Evolutionary conservation across 2,113 vertebrate genomes (phyloP).

Genomic region (Cairina moschata): DNA sequence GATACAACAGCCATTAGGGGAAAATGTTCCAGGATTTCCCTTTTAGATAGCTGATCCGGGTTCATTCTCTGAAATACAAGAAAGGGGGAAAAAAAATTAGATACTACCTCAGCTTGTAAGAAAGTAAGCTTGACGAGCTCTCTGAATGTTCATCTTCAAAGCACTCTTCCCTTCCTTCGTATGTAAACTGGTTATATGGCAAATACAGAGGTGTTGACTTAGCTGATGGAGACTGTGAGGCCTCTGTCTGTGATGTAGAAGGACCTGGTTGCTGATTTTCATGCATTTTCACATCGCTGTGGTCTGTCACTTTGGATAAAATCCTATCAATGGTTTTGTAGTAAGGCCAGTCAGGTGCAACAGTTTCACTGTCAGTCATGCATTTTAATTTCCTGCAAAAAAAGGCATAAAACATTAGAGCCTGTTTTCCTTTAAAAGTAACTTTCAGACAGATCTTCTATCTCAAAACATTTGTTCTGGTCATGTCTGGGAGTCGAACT

Average conservation of each 20-base stretch:
- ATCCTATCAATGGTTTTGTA: slow-evolving; percentile 95
- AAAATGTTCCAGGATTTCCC: background rate
- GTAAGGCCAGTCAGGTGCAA: slow-evolving; percentile 93
- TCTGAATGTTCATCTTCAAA: slow-evolving; percentile 83
- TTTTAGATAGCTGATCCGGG: fast-evolving
- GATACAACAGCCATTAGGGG: background rate
- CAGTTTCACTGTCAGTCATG: slow-evolving; percentile 81
- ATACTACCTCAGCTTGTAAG: slow-evolving; percentile 82
- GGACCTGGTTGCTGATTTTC: slow-evolving; percentile 86
- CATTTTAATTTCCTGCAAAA: slow-evolving; percentile 91
- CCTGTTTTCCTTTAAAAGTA: background rate
- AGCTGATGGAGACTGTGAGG: slow-evolving; percentile 82
- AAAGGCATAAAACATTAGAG: slow-evolving; percentile 68
- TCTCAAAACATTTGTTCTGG: background rate
- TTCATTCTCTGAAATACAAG: background rate
- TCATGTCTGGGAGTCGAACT: background rate
- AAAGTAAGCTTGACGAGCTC: slow-evolving; percentile 80
- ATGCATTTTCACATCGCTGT: slow-evolving; percentile 82
- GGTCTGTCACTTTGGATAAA: slow-evolving; percentile 89
- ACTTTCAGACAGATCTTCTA: background rate
- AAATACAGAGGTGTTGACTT: slow-evolving; percentile 87
- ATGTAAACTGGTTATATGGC: slow-evolving; percentile 93
- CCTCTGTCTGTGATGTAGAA: slow-evolving; percentile 88
- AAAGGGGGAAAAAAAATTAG: background rate
- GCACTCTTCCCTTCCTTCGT: slow-evolving; percentile 90